A percentile compares a stretch with the other conserved stretches of the same genome.
phyloP scores from a whole-genome alignment of 2,797 vertebrate species.

The Enteromius radiatus region DNA sequence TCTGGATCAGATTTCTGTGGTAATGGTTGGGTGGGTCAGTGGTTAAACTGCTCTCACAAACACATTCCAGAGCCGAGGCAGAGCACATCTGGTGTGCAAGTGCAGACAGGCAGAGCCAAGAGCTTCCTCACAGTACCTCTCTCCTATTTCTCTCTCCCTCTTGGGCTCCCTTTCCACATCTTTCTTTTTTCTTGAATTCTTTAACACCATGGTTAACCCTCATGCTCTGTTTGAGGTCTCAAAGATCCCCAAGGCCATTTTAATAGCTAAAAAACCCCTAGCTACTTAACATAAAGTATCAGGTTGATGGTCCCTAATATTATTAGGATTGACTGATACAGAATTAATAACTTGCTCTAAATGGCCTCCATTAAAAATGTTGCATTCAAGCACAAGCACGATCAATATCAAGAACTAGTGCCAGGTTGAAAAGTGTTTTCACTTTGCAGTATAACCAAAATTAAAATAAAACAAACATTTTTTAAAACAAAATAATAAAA shows the following conservation, averaged over 20 bases:
- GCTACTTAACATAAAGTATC: background rate
- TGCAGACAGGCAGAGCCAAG: slow-evolving; percentile 61
- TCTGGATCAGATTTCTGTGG: slow-evolving; percentile 64
- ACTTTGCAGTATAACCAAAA: background rate
- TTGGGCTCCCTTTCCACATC: slow-evolving; percentile 6
- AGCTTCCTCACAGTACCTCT: slow-evolving; percentile 49
- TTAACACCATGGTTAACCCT: slow-evolving; percentile 30
- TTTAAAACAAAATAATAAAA: background rate
- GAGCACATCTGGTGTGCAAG: slow-evolving; percentile 64
- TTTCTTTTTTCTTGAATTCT: slow-evolving; percentile 20
- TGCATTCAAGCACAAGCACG: background rate
- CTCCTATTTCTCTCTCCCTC: slow-evolving; percentile 24
- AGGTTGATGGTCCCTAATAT: background rate
- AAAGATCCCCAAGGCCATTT: background rate
- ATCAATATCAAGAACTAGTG: background rate
- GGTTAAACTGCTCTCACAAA: slow-evolving; percentile 64
- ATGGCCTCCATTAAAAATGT: background rate
- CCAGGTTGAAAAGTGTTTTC: background rate
- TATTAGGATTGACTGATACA: background rate
- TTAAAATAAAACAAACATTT: no score
- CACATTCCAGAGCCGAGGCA: slow-evolving; percentile 62
- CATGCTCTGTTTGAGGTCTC: slow-evolving; percentile 16
- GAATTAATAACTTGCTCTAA: background rate
- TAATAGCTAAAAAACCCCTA: background rate
- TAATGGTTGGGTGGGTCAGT: slow-evolving; percentile 62